Percentiles rank a stretch among this genome's conserved stretches.
Conservation (phyloP, 2,113 vertebrate species). For the Madoqua kirkii region DNA sequence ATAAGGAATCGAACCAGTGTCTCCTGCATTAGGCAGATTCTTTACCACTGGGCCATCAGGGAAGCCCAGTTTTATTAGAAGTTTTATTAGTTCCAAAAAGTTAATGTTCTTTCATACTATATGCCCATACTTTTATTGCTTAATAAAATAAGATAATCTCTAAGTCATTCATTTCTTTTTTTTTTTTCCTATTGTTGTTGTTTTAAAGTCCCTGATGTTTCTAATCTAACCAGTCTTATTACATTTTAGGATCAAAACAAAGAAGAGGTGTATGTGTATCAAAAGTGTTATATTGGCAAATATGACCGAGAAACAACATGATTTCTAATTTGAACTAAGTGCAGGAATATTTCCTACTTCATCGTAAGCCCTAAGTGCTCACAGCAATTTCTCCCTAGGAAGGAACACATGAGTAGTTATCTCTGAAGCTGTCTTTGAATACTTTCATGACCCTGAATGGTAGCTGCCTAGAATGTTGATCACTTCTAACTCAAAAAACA, state of each 20-base stretch:
- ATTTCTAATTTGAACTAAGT: slow-evolving; percentile 17
- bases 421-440: background rate
- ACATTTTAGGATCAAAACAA: slow-evolving; percentile 24
- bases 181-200: too few relatives aligned
- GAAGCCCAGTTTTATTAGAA: background rate
- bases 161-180: background rate
- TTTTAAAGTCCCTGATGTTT: background rate
- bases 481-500: background rate
- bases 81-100: background rate
- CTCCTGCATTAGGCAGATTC: background rate
- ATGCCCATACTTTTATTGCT: background rate
- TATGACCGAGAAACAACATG: background rate
- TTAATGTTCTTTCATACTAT: background rate
- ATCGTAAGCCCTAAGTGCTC: background rate
- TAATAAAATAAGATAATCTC: slow-evolving; percentile 23
- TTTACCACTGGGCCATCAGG: background rate
- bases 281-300: background rate
- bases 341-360: background rate
- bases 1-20: background rate
- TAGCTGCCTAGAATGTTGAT: background rate
- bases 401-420: background rate
- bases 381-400: background rate
- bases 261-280: background rate
- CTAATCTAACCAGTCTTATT: background rate
- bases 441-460: background rate